Conservation (phyloP, 2,888 invertebrate genomes). For the Masnerella sp. region DNA sequence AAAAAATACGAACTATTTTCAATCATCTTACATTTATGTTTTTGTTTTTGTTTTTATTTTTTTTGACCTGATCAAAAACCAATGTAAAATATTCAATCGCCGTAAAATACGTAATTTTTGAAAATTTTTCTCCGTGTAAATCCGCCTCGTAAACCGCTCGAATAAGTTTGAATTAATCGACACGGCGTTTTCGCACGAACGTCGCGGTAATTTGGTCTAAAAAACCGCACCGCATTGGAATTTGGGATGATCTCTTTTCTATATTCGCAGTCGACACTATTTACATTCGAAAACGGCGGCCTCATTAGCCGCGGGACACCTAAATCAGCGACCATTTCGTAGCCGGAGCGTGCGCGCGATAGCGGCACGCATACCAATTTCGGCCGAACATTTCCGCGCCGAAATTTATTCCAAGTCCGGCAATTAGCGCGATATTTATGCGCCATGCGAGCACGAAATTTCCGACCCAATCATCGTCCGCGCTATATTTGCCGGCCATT, state of each 20-base stretch:
- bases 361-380: conserved; percentile 58
- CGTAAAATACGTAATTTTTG: too few relatives aligned
- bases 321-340: conserved; percentile 53
- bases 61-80: too few relatives aligned
- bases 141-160: too few relatives aligned
- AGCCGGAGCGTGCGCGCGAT: conserved; percentile 54
- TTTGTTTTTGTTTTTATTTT: too few relatives aligned
- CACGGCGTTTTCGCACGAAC: too few relatives aligned
- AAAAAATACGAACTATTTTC: too few relatives aligned
- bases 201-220: too few relatives aligned
- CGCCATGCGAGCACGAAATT: conserved; percentile 63
- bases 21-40: too few relatives aligned
- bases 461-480: conserved; percentile 51
- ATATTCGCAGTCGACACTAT: conserved; percentile 21
- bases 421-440: conserved; percentile 74
- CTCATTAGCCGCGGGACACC: conserved; percentile 54
- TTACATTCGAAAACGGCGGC: conserved; percentile 44
- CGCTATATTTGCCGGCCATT: conserved; percentile 44
- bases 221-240: too few relatives aligned
- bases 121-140: too few relatives aligned
- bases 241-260: not conserved
- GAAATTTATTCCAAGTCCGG: conserved; percentile 71
- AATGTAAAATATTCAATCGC: too few relatives aligned
- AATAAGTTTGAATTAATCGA: too few relatives aligned
- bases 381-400: conserved; percentile 66